phyloP scores from a whole-genome alignment of 2,113 vertebrate genomes.

The Pipa parva region DNA sequence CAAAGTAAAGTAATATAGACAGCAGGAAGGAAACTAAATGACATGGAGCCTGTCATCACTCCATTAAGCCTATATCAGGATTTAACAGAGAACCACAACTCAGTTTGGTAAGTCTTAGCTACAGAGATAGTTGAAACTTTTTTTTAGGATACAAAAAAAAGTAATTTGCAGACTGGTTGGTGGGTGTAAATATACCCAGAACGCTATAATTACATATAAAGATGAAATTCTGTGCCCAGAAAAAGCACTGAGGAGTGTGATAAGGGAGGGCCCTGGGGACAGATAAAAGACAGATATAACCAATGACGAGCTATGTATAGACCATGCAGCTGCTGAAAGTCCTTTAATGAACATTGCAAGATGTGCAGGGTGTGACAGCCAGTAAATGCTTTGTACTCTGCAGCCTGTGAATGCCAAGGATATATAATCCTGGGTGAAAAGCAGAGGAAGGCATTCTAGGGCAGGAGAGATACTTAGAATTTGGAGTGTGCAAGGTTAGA shows the following conservation, averaged over 20 bases:
- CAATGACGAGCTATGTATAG: constrained; percentile 18
- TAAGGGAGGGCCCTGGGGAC: constrained; percentile 11
- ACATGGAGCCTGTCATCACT: not conserved
- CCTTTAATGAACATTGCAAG: constrained; percentile 24
- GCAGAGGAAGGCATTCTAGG: not conserved
- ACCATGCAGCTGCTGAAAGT: constrained; percentile 17
- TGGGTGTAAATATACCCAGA: not conserved
- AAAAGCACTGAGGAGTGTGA: not conserved
- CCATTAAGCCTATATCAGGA: not conserved
- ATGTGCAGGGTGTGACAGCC: not conserved
- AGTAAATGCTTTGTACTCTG: constrained; percentile 8
- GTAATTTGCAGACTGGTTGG: no score
- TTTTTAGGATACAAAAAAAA: not conserved
- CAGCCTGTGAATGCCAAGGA: not conserved
- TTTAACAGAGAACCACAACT: not conserved
- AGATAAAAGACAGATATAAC: constrained; percentile 8
- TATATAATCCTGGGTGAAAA: not conserved
- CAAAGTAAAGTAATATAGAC: no score
- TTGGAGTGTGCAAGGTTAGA: no score
- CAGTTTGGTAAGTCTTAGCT: not conserved
- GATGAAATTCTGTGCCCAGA: not conserved
- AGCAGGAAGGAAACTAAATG: no score
- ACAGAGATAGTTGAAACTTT: not conserved
- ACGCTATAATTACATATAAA: not conserved
- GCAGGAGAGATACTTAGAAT: not conserved